Evolutionary conservation across 2,113 vertebrate species (phyloP).

Genomic region (Neopipo cinnamomea): DNA sequence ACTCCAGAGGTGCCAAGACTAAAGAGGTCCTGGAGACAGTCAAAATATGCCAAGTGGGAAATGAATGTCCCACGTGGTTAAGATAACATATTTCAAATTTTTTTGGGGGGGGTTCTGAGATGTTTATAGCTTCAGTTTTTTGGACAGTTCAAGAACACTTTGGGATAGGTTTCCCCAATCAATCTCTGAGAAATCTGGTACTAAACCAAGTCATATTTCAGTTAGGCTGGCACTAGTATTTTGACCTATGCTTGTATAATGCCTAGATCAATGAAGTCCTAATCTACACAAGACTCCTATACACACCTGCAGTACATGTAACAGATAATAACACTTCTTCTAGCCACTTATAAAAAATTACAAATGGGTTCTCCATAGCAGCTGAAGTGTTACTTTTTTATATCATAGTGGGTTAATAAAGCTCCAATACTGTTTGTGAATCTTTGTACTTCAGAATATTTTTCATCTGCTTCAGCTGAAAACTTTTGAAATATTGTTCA

Average conservation of each 20-base stretch:
- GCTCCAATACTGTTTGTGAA: background rate
- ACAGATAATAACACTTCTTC: background rate
- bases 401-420: background rate
- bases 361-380: background rate
- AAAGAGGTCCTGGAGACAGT: background rate
- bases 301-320: background rate
- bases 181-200: background rate
- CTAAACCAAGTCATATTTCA: background rate
- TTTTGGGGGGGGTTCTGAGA: background rate
- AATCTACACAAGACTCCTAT: background rate
- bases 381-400: background rate
- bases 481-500: conserved; percentile 41
- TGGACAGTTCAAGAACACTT: background rate
- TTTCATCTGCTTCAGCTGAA: background rate
- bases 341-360: background rate
- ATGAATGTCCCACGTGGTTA: background rate
- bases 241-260: background rate
- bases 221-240: background rate
- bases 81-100: background rate
- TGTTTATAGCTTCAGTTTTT: background rate
- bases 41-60: background rate
- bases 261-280: background rate
- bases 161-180: background rate
- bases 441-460: background rate
- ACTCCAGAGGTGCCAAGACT: background rate